Conservation (phyloP, 2,888 invertebrate species). For the Mylabris sibirica region DNA sequence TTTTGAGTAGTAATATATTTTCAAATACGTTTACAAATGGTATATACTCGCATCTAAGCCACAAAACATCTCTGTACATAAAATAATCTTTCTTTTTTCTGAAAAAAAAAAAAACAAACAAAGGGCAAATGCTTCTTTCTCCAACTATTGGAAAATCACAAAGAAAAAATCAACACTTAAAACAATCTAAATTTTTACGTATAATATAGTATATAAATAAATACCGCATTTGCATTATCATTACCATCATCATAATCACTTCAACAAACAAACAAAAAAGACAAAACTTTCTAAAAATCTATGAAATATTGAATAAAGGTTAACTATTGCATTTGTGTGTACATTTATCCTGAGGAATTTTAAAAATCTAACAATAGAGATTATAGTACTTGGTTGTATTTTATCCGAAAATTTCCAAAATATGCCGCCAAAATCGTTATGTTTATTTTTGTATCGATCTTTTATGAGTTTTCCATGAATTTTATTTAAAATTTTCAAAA, state of each 20-base stretch:
- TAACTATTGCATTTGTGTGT: constrained; percentile 58
- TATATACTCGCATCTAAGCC: constrained; percentile 58
- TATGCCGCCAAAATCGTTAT: constrained; percentile 21
- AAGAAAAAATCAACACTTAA: constrained; percentile 23
- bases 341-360: constrained; percentile 59
- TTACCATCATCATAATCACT: not conserved
- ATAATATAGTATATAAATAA: constrained; percentile 18
- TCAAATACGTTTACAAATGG: constrained; percentile 60
- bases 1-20: constrained; percentile 54
- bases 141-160: constrained; percentile 30
- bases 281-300: constrained; percentile 36
- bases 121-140: constrained; percentile 45
- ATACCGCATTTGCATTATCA: constrained; percentile 32
- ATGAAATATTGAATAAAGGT: constrained; percentile 46
- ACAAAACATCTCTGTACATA: constrained; percentile 58
- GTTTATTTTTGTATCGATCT: constrained; percentile 23
- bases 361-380: constrained; percentile 56
- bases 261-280: not conserved
- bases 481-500: constrained; percentile 13
- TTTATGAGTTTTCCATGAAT: constrained; percentile 15
- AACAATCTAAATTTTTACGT: not conserved
- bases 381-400: constrained; percentile 47
- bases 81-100: constrained; percentile 36
- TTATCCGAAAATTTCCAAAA: constrained; percentile 20
- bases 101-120: constrained; percentile 46